These are phyloP conservation scores for Sparus aurata DNA, from an alignment of 2,797 vertebrate genomes.

Conservation along the genomic window DNA sequence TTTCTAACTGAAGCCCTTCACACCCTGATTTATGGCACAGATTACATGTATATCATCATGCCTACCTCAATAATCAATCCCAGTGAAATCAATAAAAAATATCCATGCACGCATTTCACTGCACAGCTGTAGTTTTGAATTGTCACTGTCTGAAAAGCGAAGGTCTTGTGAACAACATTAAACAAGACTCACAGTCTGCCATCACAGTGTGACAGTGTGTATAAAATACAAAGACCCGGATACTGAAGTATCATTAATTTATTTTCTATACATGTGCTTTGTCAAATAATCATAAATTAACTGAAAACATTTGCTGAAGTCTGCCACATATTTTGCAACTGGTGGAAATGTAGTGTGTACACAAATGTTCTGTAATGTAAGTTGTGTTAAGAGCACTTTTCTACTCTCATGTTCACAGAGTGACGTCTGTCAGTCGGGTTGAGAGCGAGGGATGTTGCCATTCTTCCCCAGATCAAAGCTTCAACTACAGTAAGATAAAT, in stretches of 20 bases:
- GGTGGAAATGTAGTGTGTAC: not conserved
- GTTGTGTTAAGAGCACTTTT: not conserved
- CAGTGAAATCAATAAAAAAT: slow-evolving; percentile 1
- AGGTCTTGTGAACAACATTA: no score
- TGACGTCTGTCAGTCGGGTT: slow-evolving; percentile 79
- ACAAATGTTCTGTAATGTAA: no score
- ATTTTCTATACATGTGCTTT: not conserved
- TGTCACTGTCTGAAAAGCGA: not conserved
- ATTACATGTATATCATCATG: slow-evolving; percentile 2
- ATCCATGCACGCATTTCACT: not conserved
- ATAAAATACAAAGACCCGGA: not conserved
- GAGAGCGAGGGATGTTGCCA: slow-evolving; percentile 41
- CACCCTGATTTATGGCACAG: not conserved
- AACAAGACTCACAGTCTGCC: not conserved
- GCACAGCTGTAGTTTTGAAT: not conserved
- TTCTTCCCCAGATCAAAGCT: slow-evolving; percentile 58
- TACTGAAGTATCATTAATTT: not conserved
- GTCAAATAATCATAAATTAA: not conserved
- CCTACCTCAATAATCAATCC: not conserved
- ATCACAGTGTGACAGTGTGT: no score
- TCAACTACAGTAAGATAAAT: slow-evolving; percentile 70
- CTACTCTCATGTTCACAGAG: slow-evolving; percentile 63
- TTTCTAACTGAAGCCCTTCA: slow-evolving; percentile 3
- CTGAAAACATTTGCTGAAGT: not conserved
- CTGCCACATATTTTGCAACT: not conserved